Evolutionary conservation across 2,888 invertebrate species (phyloP).

Genomic region (Noctua comes): DNA sequence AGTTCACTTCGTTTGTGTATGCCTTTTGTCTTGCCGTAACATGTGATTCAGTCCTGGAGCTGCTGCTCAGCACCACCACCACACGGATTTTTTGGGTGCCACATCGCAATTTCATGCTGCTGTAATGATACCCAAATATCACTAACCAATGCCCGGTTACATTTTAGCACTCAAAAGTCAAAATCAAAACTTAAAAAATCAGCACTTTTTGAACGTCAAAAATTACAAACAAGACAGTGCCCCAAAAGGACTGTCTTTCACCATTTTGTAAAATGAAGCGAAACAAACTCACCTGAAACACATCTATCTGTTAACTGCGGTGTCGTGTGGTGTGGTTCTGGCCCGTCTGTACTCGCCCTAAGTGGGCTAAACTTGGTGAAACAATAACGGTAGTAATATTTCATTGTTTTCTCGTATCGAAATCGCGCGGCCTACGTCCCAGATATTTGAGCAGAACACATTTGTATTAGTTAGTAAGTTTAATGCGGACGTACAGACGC

Average conservation of each 20-base stretch:
- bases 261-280: background rate
- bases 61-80: too few species aligned
- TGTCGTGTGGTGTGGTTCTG: background rate
- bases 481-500: slow-evolving; percentile 52
- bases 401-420: slow-evolving; percentile 77
- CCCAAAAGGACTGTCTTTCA: background rate
- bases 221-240: background rate
- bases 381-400: slow-evolving; percentile 80
- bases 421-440: slow-evolving; percentile 63
- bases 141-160: background rate
- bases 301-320: background rate
- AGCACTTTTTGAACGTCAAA: background rate
- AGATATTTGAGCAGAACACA: slow-evolving; percentile 65
- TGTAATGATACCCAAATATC: too few species aligned
- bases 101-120: background rate
- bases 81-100: background rate
- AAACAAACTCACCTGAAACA: background rate
- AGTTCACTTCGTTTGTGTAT: background rate
- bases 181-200: background rate
- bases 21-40: background rate
- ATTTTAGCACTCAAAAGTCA: background rate
- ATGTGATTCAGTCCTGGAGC: background rate
- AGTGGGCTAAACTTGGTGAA: slow-evolving; percentile 74
- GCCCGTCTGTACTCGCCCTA: background rate
- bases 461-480: slow-evolving; percentile 70